These are phyloP conservation scores for Euzetes globulus DNA, from an alignment of 2,888 invertebrate species.

Conservation along the genomic window DNA sequence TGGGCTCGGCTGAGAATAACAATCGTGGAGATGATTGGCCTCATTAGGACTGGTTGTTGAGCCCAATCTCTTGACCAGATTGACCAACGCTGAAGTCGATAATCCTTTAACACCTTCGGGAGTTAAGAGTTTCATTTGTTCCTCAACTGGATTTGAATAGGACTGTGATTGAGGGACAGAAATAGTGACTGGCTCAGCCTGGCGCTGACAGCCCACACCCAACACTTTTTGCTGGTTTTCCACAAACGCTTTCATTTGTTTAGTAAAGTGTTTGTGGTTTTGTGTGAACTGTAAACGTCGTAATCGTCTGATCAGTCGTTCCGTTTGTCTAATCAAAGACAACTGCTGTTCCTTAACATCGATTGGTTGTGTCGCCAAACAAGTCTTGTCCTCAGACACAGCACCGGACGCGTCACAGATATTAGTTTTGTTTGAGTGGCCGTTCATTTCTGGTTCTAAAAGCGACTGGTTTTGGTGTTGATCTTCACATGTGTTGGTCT, in stretches of 20 bases:
- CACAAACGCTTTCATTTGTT: slow-evolving; percentile 68
- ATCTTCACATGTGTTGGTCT: slow-evolving; percentile 11
- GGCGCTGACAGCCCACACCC: slow-evolving; percentile 41
- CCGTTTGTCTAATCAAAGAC: slow-evolving; percentile 61
- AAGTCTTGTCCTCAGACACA: slow-evolving; percentile 50
- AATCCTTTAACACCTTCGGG: slow-evolving; percentile 48
- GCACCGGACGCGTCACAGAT: slow-evolving; percentile 57
- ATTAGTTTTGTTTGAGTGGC: slow-evolving; percentile 48
- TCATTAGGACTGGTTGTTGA: slow-evolving; percentile 5
- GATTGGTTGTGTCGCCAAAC: slow-evolving; percentile 37
- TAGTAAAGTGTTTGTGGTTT: slow-evolving; percentile 67
- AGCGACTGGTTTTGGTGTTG: not conserved
- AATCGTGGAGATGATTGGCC: not conserved
- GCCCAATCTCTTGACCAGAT: slow-evolving; percentile 54
- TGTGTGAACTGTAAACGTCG: slow-evolving; percentile 66
- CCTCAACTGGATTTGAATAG: not conserved
- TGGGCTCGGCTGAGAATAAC: not conserved
- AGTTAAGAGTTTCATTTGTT: slow-evolving; percentile 30
- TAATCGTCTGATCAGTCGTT: slow-evolving; percentile 64
- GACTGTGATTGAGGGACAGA: not conserved
- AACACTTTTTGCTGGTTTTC: slow-evolving; percentile 58
- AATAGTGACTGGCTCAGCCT: not conserved
- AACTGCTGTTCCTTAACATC: slow-evolving; percentile 49
- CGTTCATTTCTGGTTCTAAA: not conserved
- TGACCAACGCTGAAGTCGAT: slow-evolving; percentile 54